Evolutionary conservation across 2,888 invertebrate species (phyloP).

Genomic region (Eilema griseolum): DNA sequence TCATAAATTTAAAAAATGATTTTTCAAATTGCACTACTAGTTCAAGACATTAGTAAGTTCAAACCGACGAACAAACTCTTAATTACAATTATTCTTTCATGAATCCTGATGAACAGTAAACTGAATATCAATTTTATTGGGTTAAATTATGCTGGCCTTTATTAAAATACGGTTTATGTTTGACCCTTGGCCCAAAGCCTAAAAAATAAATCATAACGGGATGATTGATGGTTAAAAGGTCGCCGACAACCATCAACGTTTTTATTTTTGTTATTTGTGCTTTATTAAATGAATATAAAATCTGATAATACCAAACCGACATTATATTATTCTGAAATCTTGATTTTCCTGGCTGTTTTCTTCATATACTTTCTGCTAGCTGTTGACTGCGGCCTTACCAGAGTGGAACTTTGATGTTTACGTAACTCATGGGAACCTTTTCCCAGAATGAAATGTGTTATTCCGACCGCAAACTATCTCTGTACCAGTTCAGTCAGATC

Average conservation of each 20-base stretch:
- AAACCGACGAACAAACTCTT: neutral
- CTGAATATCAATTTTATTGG: conserved; percentile 34
- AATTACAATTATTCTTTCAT: neutral
- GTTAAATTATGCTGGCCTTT: conserved; percentile 20
- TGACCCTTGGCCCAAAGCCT: conserved; percentile 17
- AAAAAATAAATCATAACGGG: conserved; percentile 20
- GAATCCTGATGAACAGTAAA: conserved; percentile 28
- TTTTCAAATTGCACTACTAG: neutral
- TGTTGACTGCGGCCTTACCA: too few relatives aligned
- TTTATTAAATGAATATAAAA: conserved; percentile 1
- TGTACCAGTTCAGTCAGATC: too few relatives aligned
- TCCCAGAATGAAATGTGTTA: too few relatives aligned
- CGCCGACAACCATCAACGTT: conserved; percentile 29
- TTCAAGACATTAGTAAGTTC: too few relatives aligned
- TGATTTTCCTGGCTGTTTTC: neutral
- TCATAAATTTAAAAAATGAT: neutral
- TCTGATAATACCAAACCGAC: neutral
- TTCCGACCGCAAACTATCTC: too few relatives aligned
- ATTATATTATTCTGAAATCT: neutral
- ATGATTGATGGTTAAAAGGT: conserved; percentile 42
- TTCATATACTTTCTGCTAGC: neutral
- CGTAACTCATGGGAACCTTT: too few relatives aligned
- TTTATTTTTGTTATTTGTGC: conserved; percentile 28
- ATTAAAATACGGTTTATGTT: conserved; percentile 34
- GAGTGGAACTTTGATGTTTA: too few relatives aligned